Evolutionary conservation across 2,888 invertebrate genomes (phyloP).

Genomic region (Diadromus collaris): DNA sequence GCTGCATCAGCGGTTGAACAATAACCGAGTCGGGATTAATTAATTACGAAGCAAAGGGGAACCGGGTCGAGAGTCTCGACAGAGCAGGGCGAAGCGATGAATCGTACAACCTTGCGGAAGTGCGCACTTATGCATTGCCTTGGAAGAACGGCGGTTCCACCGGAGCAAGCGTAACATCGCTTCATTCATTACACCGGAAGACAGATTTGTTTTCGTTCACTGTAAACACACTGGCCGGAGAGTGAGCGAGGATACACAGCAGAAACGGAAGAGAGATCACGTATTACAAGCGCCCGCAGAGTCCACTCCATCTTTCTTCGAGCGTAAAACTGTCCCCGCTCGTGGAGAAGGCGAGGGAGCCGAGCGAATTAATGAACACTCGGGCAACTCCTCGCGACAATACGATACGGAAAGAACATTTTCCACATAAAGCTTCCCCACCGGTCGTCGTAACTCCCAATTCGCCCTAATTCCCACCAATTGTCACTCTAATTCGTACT

Average conservation of each 20-base stretch:
- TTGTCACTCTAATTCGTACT: background rate
- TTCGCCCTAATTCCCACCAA: background rate
- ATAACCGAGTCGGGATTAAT: slow-evolving; percentile 68
- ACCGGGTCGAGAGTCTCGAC: slow-evolving; percentile 31
- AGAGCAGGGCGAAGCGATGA: slow-evolving; percentile 52
- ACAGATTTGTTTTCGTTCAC: slow-evolving; percentile 76
- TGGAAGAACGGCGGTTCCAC: slow-evolving; percentile 14
- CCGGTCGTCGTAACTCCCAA: background rate
- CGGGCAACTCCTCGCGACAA: slow-evolving; percentile 47
- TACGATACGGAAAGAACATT: slow-evolving; percentile 21
- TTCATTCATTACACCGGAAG: slow-evolving; percentile 76
- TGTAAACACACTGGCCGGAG: slow-evolving; percentile 64
- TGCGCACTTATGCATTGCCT: slow-evolving; percentile 26
- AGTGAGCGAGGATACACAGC: slow-evolving; percentile 52
- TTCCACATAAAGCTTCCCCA: background rate
- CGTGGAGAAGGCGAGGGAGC: slow-evolving; percentile 60
- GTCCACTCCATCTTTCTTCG: slow-evolving; percentile 65
- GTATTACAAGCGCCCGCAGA: slow-evolving; percentile 53
- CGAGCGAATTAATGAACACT: slow-evolving; percentile 74
- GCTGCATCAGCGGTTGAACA: slow-evolving; percentile 50
- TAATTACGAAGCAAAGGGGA: slow-evolving; percentile 69
- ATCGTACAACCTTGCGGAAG: slow-evolving; percentile 42
- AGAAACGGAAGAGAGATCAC: slow-evolving; percentile 56
- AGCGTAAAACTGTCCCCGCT: slow-evolving; percentile 70
- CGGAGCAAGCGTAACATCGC: slow-evolving; percentile 65